Percentiles rank a stretch among this genome's conserved stretches.
phyloP scores from a whole-genome alignment of 2,888 invertebrate genomes.

The Ashinkailepas kermadecensis region DNA sequence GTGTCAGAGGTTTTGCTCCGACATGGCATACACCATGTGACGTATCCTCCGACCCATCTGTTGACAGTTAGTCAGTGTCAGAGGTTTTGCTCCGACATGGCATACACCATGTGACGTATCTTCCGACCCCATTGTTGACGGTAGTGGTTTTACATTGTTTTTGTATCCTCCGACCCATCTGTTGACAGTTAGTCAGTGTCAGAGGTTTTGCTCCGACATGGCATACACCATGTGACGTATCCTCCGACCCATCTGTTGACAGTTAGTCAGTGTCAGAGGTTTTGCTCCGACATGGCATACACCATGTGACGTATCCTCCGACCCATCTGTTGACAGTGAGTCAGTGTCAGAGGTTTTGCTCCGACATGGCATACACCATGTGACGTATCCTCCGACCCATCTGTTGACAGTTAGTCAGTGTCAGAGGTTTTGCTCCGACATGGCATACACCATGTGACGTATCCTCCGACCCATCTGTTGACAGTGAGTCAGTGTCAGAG shows the following conservation, averaged over 20 bases:
- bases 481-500: not conserved
- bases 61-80: too few relatives aligned
- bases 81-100: too few relatives aligned
- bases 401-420: not conserved
- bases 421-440: too few relatives aligned
- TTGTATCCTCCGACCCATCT: slow-evolving; percentile 23
- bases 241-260: not conserved
- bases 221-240: slow-evolving; percentile 60
- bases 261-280: not conserved
- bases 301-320: slow-evolving; percentile 49
- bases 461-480: slow-evolving; percentile 20
- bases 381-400: slow-evolving; percentile 34
- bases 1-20: too few relatives aligned
- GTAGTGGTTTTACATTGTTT: too few relatives aligned
- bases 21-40: too few relatives aligned
- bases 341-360: too few relatives aligned
- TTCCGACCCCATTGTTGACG: too few relatives aligned
- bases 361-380: slow-evolving; percentile 79
- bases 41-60: too few relatives aligned
- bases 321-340: not conserved
- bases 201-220: too few relatives aligned
- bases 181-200: not conserved
- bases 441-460: slow-evolving; percentile 62
- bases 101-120: too few relatives aligned
- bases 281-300: slow-evolving; percentile 83